Conservation (phyloP, 53 echinoderm and acorn worm genomes). For the Temnopleurus reevesii region DNA sequence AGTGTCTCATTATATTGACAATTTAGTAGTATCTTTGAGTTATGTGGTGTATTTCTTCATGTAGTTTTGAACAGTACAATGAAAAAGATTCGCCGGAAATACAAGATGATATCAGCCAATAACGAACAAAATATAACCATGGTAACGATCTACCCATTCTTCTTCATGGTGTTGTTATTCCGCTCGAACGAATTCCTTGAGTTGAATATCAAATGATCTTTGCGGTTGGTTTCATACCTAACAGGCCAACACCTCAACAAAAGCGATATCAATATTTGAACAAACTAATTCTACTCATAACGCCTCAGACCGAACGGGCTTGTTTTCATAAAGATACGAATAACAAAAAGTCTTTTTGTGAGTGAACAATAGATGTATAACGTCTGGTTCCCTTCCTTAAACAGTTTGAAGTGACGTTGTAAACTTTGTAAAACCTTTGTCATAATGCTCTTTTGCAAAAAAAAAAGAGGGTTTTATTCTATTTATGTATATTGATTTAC, state of each 20-base stretch:
- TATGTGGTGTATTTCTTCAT: background rate
- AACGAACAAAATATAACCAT: background rate
- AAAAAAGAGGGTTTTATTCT: background rate
- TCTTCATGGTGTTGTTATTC: no score
- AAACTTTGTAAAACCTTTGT: background rate
- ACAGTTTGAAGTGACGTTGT: constrained; percentile 2
- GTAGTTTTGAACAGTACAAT: background rate
- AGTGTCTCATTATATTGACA: no score
- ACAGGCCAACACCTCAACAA: constrained; percentile 28
- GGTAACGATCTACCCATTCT: background rate
- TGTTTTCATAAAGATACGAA: constrained; percentile 18
- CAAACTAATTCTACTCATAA: background rate
- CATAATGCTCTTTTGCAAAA: background rate
- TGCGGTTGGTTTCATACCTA: background rate
- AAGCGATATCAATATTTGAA: constrained; percentile 50
- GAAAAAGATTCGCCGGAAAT: no score
- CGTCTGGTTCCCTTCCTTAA: background rate
- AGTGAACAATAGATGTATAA: background rate
- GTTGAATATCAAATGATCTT: background rate
- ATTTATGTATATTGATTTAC: background rate
- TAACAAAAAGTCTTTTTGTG: constrained; percentile 29
- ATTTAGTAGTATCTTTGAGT: background rate
- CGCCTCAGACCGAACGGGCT: background rate
- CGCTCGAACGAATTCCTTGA: background rate
- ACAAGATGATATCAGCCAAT: background rate